These are phyloP conservation scores for Gymnocheta viridis DNA, from an alignment of 2,888 invertebrate genomes.

Conservation along the genomic window DNA sequence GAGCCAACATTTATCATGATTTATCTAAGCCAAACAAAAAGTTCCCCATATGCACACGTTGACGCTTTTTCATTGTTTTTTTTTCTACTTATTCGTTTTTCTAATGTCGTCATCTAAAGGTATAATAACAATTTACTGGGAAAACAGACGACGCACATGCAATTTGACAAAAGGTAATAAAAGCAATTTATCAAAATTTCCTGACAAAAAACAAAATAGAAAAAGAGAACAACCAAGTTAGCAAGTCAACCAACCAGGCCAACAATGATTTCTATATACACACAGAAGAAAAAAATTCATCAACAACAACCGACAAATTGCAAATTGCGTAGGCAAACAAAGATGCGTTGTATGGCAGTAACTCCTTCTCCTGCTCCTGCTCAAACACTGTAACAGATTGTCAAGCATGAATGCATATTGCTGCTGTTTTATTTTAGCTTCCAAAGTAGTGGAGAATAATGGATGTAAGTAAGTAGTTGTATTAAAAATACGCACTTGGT, in stretches of 20 bases:
- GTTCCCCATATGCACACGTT: conserved; percentile 67
- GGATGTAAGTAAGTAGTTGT: conserved; percentile 3
- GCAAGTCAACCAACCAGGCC: conserved; percentile 41
- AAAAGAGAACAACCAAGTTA: conserved; percentile 25
- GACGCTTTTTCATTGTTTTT: conserved; percentile 33
- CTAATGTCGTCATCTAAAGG: conserved; percentile 47
- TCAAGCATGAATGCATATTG: conserved; percentile 68
- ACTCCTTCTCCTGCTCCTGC: conserved; percentile 21
- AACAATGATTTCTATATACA: conserved; percentile 9
- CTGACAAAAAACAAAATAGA: conserved; percentile 33
- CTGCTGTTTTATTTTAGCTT: conserved; percentile 47
- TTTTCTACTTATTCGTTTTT: conserved; percentile 14
- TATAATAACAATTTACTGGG: conserved; percentile 68
- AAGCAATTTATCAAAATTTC: conserved; percentile 78
- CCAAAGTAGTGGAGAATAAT: conserved; percentile 11
- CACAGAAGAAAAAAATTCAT: conserved; percentile 7
- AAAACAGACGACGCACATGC: conserved; percentile 69
- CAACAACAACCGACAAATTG: conserved; percentile 47
- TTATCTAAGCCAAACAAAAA: conserved; percentile 70
- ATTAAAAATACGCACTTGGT: conserved; percentile 8
- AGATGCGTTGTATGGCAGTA: conserved; percentile 55
- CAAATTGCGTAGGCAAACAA: conserved; percentile 68
- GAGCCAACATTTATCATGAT: conserved; percentile 76
- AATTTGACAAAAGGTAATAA: conserved; percentile 76
- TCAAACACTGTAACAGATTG: conserved; percentile 66